Evolutionary conservation across 2,888 invertebrate species (phyloP), one percentile per base, ranked within the genome.

Genomic region (Eupithecia vulgata): DNA sequence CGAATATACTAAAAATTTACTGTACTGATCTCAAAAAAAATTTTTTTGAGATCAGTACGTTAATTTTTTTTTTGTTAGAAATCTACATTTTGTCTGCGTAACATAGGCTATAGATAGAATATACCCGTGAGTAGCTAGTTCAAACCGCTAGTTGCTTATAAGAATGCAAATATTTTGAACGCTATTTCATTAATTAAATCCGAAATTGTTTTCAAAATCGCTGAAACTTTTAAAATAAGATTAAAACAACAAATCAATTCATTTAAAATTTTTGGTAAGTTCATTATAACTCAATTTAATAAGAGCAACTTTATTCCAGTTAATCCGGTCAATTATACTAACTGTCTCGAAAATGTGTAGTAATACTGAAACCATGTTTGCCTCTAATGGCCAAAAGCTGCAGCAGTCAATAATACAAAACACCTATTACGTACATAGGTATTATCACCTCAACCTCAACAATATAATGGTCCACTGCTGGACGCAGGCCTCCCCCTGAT

Each of bases 261-360:
- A 57, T 69, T 68, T 48, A 62, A 12, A 67, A 61, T 76, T 78
- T 67, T 68, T 62, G 62, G 73, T 75, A 76, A 78, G 72, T 78
- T 76, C 61, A 78, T 76, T 72, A 69, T 34, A 72, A 78, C 74
- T 70, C 71, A 69, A 76, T 78, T 64, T 87, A 88, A 88, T 89
- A 85, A 89, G 87, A 82, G 82, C 83, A 71, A 76, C 75, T 78
- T 85, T 83, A 85, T 87, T 75, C 73, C 65, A 86, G 88, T 90
- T 87, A 88, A 88, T 87, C 88, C 86, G 88, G 88, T 90, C 91
- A 75, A 78, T 78, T 78, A 78, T 74, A 67, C 37, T 40, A 62
- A 70, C 5, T 40, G 45, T 5, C 65, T 30, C 0, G 25, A 75
- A 72, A 75, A 37, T 13, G 40, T 74, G 72, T 72, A 68, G 72